Conservation (phyloP, 2,888 invertebrate genomes). For the Phasia obesa region DNA sequence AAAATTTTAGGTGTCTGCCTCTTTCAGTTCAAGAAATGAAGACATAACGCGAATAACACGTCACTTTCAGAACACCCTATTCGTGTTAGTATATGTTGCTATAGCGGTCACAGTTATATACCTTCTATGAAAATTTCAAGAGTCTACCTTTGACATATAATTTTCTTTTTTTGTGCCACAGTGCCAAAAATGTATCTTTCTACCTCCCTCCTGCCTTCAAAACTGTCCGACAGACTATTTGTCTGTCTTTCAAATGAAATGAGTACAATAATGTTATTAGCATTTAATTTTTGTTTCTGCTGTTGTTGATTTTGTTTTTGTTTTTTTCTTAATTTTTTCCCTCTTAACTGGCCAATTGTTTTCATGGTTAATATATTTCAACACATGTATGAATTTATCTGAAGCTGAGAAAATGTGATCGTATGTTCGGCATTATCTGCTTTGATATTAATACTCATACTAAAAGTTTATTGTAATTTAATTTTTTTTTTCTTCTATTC, state of each 20-base stretch:
- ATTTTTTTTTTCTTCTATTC: slow-evolving; percentile 33
- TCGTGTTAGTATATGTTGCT: too few species aligned
- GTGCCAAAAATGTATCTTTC: neutral
- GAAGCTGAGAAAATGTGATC: neutral
- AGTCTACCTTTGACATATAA: too few species aligned
- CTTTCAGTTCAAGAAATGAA: too few species aligned
- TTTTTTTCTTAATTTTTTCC: too few species aligned
- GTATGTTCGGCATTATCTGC: slow-evolving; percentile 60
- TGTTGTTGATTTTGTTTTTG: neutral
- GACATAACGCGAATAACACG: too few species aligned
- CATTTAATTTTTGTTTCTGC: slow-evolving; percentile 65
- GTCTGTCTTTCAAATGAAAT: slow-evolving; percentile 44
- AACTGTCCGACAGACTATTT: neutral
- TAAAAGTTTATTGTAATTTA: slow-evolving; percentile 52
- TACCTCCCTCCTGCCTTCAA: neutral
- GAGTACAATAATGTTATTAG: slow-evolving; percentile 69
- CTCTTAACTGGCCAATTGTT: slow-evolving; percentile 60
- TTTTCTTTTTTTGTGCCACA: slow-evolving; percentile 2
- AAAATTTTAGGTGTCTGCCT: too few species aligned
- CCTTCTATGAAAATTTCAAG: too few species aligned
- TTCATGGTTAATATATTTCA: slow-evolving; percentile 64
- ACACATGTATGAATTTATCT: slow-evolving; percentile 38
- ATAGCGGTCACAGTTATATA: too few species aligned
- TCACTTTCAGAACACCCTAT: too few species aligned
- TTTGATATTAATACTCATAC: slow-evolving; percentile 65